Percentiles rank a stretch among this genome's conserved stretches.
Conservation (phyloP, 2,797 vertebrate genomes). For the Rhinophrynus dorsalis region DNA sequence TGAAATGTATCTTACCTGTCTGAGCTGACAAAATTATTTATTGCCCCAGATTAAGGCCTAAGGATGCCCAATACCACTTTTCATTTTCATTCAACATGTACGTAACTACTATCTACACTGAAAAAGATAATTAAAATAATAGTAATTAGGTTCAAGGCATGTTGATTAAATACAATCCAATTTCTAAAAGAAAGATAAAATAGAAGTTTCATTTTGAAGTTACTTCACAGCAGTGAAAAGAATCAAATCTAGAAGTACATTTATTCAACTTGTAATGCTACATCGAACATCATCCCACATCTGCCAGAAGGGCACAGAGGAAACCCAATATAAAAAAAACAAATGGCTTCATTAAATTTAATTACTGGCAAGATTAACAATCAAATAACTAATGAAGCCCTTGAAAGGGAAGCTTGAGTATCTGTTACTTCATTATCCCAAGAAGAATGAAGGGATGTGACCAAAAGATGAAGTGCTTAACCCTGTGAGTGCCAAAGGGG, state of each 20-base stretch:
- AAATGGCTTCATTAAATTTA: conserved; percentile 50
- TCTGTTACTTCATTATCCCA: conserved; percentile 23
- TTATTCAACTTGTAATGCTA: conserved; percentile 41
- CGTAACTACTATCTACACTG: too few relatives aligned
- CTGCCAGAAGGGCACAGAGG: conserved; percentile 31
- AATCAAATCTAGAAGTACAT: conserved; percentile 20
- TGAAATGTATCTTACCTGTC: too few relatives aligned
- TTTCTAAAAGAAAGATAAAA: conserved; percentile 4
- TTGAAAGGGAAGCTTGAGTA: conserved; percentile 22
- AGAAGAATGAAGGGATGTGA: conserved; percentile 21
- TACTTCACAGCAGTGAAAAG: conserved; percentile 7
- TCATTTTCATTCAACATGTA: too few relatives aligned
- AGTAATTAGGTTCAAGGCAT: not conserved
- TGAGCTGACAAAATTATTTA: too few relatives aligned
- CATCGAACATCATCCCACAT: not conserved
- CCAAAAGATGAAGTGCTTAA: too few relatives aligned
- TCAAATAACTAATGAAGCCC: conserved; percentile 39
- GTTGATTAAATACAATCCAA: not conserved
- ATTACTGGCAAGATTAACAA: conserved; percentile 43
- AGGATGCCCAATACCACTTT: too few relatives aligned
- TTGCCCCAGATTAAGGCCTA: too few relatives aligned
- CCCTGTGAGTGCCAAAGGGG: too few relatives aligned
- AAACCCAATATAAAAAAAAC: conserved; percentile 42
- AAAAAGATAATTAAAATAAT: not conserved
- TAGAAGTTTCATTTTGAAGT: conserved; percentile 17